Evolutionary conservation across 2,797 vertebrate genomes (phyloP), one percentile per base, ranked within the genome.

Genomic region (Melanotaenia maccullochi): DNA sequence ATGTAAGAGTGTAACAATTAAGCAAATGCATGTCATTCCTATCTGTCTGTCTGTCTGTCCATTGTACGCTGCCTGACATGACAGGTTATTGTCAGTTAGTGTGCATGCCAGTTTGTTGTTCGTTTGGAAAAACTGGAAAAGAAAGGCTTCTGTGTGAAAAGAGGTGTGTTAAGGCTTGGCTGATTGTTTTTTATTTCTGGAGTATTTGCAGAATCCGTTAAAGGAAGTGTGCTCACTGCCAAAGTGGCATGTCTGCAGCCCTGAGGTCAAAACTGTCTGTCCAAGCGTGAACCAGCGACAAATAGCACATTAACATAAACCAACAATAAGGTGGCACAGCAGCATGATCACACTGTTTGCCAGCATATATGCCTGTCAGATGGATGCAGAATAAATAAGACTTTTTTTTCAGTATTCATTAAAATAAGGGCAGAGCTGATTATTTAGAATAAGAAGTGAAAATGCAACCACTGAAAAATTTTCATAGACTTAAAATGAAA

Each of bases 1-100:
- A 61, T 59, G 55, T 38, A 33, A 67, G 63, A 73, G 68, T 69
- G 83, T 79, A 87, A 88, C 78, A 72, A 86, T 89, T 87, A 88
- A 3, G 9, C 47, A 60, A 79, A 90, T 80, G 71, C 58, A 63
- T 9, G 60, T 62, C 85, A 64, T 87, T 82, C 75, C 73, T 71
- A 2, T 64, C 73, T 9, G n/a, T n/a, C n/a, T n/a, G n/a, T n/a
- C n/a, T 64, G 25, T 65, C 51, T 66, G 24, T 28, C 42, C 33
- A 30, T 44, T 71, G 63, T 35, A 33, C 70, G 67, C 20, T 65
- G 47, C 52, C 30, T 75, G 71, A 73, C 73, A 49, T 67, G 13
- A 32, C 32, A 65, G 68, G 6, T 59, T 58, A 76, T 58, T 69
- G 55, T 73, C 52, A 78, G 47, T 60, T 65, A 64, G 35, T 57